Conservation (phyloP, 1,140 invertebrate genomes). For the Leptopilina boulardi region DNA sequence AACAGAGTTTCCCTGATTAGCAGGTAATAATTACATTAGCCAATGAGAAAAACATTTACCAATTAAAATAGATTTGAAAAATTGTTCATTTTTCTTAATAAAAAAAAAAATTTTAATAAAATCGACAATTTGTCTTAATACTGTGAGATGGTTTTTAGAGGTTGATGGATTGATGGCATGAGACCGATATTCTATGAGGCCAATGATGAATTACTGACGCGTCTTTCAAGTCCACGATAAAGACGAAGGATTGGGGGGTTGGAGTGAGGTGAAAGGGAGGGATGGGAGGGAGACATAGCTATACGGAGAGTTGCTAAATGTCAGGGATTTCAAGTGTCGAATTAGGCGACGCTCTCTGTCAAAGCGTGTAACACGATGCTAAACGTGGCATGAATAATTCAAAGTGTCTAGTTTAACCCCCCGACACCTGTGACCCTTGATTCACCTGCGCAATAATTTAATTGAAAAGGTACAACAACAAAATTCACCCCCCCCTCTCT, state of each 20-base stretch:
- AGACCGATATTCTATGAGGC: slow-evolving; percentile 7
- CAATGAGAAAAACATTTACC: too few species aligned
- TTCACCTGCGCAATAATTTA: slow-evolving; percentile 52
- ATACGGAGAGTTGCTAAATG: slow-evolving; percentile 56
- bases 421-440: slow-evolving; percentile 55
- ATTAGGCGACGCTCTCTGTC: slow-evolving; percentile 67
- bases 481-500: background rate
- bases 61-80: too few species aligned
- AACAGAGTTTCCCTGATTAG: too few species aligned
- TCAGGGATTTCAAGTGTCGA: slow-evolving; percentile 69
- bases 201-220: slow-evolving; percentile 12
- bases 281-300: background rate
- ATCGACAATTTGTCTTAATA: too few species aligned
- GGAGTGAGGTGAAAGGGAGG: too few species aligned
- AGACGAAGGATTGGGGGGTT: too few species aligned
- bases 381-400: slow-evolving; percentile 69
- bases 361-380: slow-evolving; percentile 68
- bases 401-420: slow-evolving; percentile 60
- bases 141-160: too few species aligned
- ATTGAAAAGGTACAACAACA: slow-evolving; percentile 43
- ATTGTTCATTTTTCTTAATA: too few species aligned
- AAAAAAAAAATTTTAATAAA: too few species aligned
- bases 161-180: background rate
- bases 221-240: slow-evolving; percentile 1
- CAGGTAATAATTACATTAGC: too few species aligned